Base-by-base conservation (phyloP, 2,888 invertebrate species). In the Lasiommata megera region DNA sequence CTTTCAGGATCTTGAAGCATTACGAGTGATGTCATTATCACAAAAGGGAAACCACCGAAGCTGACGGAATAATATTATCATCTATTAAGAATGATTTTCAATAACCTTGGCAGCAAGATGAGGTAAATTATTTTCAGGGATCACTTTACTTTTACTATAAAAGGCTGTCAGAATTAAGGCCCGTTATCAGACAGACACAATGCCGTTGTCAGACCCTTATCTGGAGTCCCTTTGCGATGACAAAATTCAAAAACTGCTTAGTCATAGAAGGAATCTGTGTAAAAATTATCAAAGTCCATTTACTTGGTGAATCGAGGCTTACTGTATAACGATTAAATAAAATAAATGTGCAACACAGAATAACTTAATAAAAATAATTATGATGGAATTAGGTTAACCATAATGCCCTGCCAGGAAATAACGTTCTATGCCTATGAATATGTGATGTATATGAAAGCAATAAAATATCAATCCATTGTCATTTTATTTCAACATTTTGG, bases 131-230 rank as follows among this genome's bases (percentile, higher is more conserved):
- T 23, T 48, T 41, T 54, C 16, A 16, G n/a, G 17, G 16, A 51
- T 48, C 40, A 36, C 46, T 59, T 36, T 40, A 40, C 51, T 43
- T 38, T n/a, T 28, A 51, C 7, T 28, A 51, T 51, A 40, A 60
- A 53, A 53, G 41, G 18, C n/a, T 48, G 31, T 48, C 17, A 56
- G 55, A 52, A 40, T 52, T 55, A 31, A 48, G 41, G 43, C 28
- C 38, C 56, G 17, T 41, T 50, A 44, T 44, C 44, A 60, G 23
- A 56, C 48, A 47, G 41, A 34, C 48, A 56, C 60, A 56, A 56
- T 48, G 60, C 48, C 54, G 60, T 53, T 56, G 56, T 60, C 56
- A 56, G 37, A 54, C 54, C 60, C 56, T 56, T 60, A 56, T 60
- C 56, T 54, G 17, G 43, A 56, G 50, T 11, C 31, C 44, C 37